Evolutionary conservation across 2,888 invertebrate genomes (phyloP).

Genomic region (Caenorhabditis wallacei): DNA sequence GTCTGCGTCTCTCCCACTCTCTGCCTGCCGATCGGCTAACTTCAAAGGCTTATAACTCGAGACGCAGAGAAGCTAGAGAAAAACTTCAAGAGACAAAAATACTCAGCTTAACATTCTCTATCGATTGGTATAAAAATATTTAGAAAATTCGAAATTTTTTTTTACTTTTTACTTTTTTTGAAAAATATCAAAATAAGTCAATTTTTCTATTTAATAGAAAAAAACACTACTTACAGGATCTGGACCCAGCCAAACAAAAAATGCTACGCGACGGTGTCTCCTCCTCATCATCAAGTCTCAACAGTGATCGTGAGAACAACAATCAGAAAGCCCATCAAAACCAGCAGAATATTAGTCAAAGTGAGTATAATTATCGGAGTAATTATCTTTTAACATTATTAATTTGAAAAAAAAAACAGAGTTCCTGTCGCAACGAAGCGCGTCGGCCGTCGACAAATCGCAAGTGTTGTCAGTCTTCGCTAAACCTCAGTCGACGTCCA

Average conservation of each 20-base stretch:
- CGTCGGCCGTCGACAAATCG: constrained; percentile 51
- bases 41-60: too few relatives aligned
- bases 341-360: constrained; percentile 57
- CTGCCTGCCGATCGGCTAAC: too few relatives aligned
- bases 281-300: constrained; percentile 59
- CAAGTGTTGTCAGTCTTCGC: constrained; percentile 1
- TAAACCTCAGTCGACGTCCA: not conserved
- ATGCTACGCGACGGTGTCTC: constrained; percentile 60
- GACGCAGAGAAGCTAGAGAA: too few relatives aligned
- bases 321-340: constrained; percentile 23
- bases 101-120: too few relatives aligned
- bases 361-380: constrained; percentile 24
- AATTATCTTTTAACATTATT: not conserved
- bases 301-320: constrained; percentile 58
- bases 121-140: too few relatives aligned
- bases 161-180: too few relatives aligned
- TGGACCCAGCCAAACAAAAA: constrained; percentile 59
- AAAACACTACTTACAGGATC: too few relatives aligned
- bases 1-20: too few relatives aligned
- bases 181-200: too few relatives aligned
- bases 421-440: constrained; percentile 56
- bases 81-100: too few relatives aligned
- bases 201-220: too few relatives aligned
- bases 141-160: too few relatives aligned
- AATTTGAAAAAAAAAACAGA: constrained; percentile 9